Percentiles rank a stretch among this genome's conserved stretches.
Evolutionary conservation across 2,888 invertebrate genomes (phyloP).

Genomic region (Petrophora chlorosata): DNA sequence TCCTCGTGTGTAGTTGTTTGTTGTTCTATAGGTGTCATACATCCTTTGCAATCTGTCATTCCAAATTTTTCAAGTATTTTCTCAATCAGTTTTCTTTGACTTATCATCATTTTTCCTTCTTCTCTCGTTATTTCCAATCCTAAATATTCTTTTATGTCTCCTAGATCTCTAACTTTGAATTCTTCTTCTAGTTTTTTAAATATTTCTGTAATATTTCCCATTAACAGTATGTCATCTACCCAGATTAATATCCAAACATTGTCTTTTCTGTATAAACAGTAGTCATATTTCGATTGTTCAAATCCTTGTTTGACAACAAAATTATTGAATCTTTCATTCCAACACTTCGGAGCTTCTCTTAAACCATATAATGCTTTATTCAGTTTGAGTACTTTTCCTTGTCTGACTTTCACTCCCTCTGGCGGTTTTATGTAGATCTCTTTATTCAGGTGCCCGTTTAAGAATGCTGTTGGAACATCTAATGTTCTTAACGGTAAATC

Average conservation of each 20-base stretch:
- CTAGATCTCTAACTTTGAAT: constrained; percentile 13
- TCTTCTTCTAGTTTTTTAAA: constrained; percentile 7
- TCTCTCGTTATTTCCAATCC: constrained; percentile 4
- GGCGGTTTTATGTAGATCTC: constrained; percentile 8
- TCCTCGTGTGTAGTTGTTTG: too few species aligned
- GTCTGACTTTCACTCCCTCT: constrained; percentile 1
- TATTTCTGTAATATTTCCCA: constrained; percentile 5
- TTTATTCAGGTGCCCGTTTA: not conserved
- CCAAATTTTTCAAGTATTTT: too few species aligned
- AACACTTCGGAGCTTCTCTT: not conserved
- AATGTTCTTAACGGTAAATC: not conserved
- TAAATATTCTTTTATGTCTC: constrained; percentile 7
- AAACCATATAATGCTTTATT: not conserved
- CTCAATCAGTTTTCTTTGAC: too few species aligned
- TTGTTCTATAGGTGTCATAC: too few species aligned
- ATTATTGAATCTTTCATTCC: not conserved
- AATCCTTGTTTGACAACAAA: not conserved
- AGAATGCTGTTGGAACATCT: not conserved
- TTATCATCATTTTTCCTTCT: not conserved
- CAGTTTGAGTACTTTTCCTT: constrained; percentile 16
- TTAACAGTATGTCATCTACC: not conserved
- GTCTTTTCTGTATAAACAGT: constrained; percentile 16
- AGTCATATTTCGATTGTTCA: constrained; percentile 13
- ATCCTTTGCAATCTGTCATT: too few species aligned
- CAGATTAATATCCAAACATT: not conserved